Percentiles rank a stretch among this genome's conserved stretches.
Conservation (phyloP, 1,140 invertebrate species). For the Camponotus floridanus region DNA sequence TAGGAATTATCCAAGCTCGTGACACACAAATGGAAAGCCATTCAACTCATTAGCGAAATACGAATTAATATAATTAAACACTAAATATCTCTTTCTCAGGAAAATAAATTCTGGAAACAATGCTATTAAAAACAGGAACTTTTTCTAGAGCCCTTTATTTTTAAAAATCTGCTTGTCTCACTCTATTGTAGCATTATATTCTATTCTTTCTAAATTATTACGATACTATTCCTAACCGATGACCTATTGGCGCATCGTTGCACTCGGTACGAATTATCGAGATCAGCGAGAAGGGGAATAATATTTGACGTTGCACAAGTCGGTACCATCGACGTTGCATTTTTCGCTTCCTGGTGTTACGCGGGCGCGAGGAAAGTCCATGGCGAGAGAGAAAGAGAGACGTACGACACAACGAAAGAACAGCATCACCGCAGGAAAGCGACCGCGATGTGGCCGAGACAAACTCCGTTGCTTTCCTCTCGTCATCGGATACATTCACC, state of each 20-base stretch:
- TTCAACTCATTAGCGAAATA: not conserved
- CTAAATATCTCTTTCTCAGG: not conserved
- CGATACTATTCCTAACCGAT: not conserved
- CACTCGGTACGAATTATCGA: not conserved
- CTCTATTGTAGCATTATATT: not conserved
- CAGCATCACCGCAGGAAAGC: not conserved
- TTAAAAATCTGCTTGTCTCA: not conserved
- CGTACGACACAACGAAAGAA: conserved; percentile 11
- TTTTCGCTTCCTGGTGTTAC: conserved; percentile 38
- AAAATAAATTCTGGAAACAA: not conserved
- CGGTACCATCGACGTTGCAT: conserved; percentile 3
- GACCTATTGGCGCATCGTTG: conserved; percentile 5
- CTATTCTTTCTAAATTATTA: not conserved
- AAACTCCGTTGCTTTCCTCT: conserved; percentile 19
- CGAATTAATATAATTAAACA: not conserved
- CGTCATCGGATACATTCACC: conserved; percentile 47
- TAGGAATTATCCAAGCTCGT: conserved; percentile 22
- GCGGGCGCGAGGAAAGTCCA: conserved; percentile 41
- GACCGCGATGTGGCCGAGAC: not conserved
- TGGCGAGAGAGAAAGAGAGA: not conserved
- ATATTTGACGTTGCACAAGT: conserved; percentile 7
- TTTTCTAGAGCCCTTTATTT: not conserved
- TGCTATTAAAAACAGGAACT: not conserved
- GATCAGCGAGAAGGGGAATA: not conserved
- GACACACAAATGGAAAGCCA: not conserved